These are phyloP conservation scores for Prunella himalayana DNA, from an alignment of 2,113 vertebrate species.

Conservation along the genomic window DNA sequence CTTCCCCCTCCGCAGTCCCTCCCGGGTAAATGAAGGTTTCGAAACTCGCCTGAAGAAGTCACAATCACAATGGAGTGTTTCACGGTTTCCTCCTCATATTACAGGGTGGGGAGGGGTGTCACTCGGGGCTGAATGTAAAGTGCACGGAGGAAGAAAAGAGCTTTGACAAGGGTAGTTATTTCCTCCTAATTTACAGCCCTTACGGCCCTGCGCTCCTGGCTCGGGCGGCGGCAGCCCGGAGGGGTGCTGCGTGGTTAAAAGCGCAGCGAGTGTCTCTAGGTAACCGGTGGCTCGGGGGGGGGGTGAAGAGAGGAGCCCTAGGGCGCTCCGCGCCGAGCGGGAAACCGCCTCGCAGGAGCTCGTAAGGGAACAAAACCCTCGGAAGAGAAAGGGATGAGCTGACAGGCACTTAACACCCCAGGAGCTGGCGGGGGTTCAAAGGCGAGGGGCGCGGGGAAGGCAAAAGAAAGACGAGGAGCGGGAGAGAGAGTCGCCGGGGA, in stretches of 20 bases:
- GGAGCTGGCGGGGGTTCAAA: background rate
- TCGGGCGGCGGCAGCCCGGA: conserved; percentile 56
- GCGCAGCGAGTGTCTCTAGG: conserved; percentile 71
- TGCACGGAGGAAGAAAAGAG: conserved; percentile 60
- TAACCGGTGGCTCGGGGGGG: conserved; percentile 21
- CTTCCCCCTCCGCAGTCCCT: conserved; percentile 52
- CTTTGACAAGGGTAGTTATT: conserved; percentile 77
- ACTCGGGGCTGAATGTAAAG: conserved; percentile 68
- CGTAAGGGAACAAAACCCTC: background rate
- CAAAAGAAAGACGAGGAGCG: background rate
- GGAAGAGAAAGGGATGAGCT: background rate
- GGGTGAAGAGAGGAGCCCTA: background rate
- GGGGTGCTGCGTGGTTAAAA: conserved; percentile 63
- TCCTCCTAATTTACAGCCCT: conserved; percentile 86
- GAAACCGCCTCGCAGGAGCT: background rate
- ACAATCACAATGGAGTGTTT: conserved; percentile 72
- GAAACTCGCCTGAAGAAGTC: conserved; percentile 74
- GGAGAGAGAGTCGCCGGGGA: background rate
- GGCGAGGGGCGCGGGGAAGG: background rate
- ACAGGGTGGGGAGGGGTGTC: conserved; percentile 67
- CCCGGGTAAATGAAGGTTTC: conserved; percentile 62
- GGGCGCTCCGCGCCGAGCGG: background rate
- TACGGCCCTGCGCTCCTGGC: conserved; percentile 72
- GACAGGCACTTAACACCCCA: background rate
- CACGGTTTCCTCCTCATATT: conserved; percentile 74